Evolutionary conservation across 2,797 vertebrate genomes (phyloP).

Genomic region (Anas capensis): DNA sequence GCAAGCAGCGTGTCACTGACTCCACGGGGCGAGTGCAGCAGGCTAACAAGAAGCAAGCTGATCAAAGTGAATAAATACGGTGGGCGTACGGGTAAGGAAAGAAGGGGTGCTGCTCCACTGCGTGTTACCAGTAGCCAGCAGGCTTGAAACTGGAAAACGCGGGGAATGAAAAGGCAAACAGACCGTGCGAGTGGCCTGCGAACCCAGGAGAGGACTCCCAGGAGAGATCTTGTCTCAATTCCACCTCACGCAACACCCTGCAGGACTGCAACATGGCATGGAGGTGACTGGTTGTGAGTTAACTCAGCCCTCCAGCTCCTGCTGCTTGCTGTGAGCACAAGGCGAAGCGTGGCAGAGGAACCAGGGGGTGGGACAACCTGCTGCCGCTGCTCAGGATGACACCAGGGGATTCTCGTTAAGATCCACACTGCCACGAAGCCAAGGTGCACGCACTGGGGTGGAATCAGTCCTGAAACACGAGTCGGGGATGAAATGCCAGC

Average conservation of each 20-base stretch:
- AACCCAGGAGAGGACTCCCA: no score
- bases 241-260: rapidly evolving
- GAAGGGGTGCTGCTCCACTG: rapidly evolving
- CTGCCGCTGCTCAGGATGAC: not conserved
- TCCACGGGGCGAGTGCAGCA: rapidly evolving
- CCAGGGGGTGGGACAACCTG: rapidly evolving
- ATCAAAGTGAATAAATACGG: not conserved
- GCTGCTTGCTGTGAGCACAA: rapidly evolving
- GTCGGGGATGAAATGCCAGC: not conserved
- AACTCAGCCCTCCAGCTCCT: not conserved
- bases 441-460: not conserved
- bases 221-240: not conserved
- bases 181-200: not conserved
- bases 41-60: not conserved
- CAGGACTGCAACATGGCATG: rapidly evolving
- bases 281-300: not conserved
- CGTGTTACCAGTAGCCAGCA: not conserved
- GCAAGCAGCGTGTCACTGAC: not conserved
- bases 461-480: not conserved
- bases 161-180: not conserved
- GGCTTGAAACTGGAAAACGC: not conserved
- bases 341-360: rapidly evolving
- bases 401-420: rapidly evolving
- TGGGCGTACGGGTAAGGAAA: not conserved
- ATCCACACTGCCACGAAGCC: not conserved